Conservation (phyloP, 1,140 invertebrate species). For the Aethina tumida region DNA sequence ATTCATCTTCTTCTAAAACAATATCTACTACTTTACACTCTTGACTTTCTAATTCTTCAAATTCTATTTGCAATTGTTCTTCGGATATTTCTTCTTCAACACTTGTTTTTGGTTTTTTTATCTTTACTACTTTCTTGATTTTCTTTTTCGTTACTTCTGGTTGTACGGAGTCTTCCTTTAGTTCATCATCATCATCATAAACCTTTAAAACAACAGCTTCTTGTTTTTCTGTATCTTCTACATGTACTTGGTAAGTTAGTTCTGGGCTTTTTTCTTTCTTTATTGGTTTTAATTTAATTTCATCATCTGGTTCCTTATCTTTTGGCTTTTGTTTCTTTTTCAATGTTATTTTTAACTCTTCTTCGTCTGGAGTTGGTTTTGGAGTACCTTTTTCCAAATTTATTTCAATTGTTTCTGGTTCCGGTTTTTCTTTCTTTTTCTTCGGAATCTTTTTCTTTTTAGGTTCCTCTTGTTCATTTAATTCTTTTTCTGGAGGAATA, state of each 20-base stretch:
- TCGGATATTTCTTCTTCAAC: conserved; percentile 9
- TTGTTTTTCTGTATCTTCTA: conserved; percentile 10
- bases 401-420: conserved; percentile 42
- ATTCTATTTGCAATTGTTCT: conserved; percentile 5
- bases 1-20: neutral
- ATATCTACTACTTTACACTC: too few species aligned
- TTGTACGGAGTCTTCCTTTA: conserved; percentile 10
- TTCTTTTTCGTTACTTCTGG: conserved; percentile 9
- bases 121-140: neutral
- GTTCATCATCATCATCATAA: conserved; percentile 5
- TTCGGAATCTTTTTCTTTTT: conserved; percentile 37
- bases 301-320: conserved; percentile 40
- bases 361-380: conserved; percentile 39
- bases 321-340: conserved; percentile 42
- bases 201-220: neutral
- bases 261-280: conserved; percentile 33
- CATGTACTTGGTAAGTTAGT: conserved; percentile 9
- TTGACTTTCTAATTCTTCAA: conserved; percentile 10
- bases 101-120: conserved; percentile 1
- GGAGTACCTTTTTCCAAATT: conserved; percentile 43
- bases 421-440: conserved; percentile 39
- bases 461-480: conserved; percentile 32
- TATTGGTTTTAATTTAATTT: conserved; percentile 43
- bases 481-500: conserved; percentile 27
- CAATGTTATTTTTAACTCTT: conserved; percentile 45